Evolutionary conservation across 2,113 vertebrate genomes (phyloP), one percentile per base, ranked within the genome.

Genomic region (Nycticebus coucang): DNA sequence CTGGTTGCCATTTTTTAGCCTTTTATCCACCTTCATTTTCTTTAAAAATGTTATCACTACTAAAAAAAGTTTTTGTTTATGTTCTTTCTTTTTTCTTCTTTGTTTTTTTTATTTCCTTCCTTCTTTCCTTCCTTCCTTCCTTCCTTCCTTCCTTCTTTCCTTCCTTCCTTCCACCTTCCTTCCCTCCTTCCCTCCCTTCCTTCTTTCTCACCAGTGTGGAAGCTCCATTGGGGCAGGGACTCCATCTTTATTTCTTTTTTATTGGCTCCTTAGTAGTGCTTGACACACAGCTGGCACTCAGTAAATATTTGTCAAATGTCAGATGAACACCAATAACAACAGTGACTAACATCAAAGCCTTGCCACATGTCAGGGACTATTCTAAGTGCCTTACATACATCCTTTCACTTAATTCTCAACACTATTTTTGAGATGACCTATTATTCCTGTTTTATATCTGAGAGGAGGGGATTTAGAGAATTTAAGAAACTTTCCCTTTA

Each of bases 331-430:
- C 22, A 35, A 13, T 84, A 59, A 57, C 41, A n/a, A 45, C 35
- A 45, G 13, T 17, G 50, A 50, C 22, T 33, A 53, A 78, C 55
- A 62, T 62, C 5, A 79, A 86, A 79, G 30, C 41, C 45, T 33
- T 13, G 53, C 2, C 6, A 2, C 6, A 17, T 2, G 57, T 13
- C 4, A 3, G 5, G 33, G 9, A 53, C 19, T 24, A 50, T 53
- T 50, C 37, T n/a, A 53, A 41, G 37, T 41, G 18, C 37, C 59
- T 68, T 30, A n/a, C 22, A 78, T 7, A 5, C 11, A 64, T 86
- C 64, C 8, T 7, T 86, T 80, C 55, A 55, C 19, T 30, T 53
- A 60, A 78, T 59, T 78, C 17, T 84, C 50, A 85, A 50, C 22
- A 66, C 28, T 9, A 6, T n/a, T n/a, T 64, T 59, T 74, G 82